These are phyloP conservation scores for Apaloderma vittatum DNA, from an alignment of 2,113 vertebrate species.

Conservation along the genomic window DNA sequence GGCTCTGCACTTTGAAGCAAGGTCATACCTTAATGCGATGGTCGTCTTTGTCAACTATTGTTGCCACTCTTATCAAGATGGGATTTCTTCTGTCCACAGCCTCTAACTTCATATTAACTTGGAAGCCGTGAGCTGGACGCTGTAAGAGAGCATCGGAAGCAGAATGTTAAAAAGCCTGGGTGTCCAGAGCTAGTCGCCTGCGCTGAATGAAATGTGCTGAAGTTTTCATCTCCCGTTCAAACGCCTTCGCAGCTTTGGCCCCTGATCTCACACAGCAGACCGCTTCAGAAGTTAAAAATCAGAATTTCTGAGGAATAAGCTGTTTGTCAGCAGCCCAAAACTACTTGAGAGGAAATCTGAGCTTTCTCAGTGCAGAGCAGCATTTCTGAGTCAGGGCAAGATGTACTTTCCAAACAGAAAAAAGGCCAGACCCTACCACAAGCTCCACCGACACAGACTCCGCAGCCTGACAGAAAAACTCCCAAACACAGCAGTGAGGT, in stretches of 20 bases:
- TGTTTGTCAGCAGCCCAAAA: background rate
- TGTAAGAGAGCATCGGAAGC: conserved; percentile 51
- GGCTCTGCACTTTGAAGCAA: background rate
- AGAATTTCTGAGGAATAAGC: background rate
- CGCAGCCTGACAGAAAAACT: background rate
- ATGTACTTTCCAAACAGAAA: background rate
- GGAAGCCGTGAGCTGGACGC: conserved; percentile 86
- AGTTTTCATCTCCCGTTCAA: background rate
- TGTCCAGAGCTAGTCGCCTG: background rate
- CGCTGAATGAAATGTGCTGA: background rate
- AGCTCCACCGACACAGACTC: background rate
- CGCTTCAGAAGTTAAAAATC: background rate
- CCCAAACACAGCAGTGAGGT: background rate
- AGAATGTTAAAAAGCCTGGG: background rate
- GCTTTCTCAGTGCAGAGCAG: background rate
- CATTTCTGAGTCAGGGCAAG: background rate
- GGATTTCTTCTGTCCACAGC: conserved; percentile 88
- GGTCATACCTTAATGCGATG: conserved; percentile 83
- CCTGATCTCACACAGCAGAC: background rate
- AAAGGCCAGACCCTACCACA: background rate
- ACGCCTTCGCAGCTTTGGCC: background rate
- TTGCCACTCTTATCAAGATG: conserved; percentile 87
- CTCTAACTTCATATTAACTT: conserved; percentile 84
- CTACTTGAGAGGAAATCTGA: background rate
- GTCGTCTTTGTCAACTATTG: conserved; percentile 81